These are phyloP conservation scores for Amphipoea oculea DNA, from an alignment of 2,888 invertebrate genomes.

Conservation along the genomic window DNA sequence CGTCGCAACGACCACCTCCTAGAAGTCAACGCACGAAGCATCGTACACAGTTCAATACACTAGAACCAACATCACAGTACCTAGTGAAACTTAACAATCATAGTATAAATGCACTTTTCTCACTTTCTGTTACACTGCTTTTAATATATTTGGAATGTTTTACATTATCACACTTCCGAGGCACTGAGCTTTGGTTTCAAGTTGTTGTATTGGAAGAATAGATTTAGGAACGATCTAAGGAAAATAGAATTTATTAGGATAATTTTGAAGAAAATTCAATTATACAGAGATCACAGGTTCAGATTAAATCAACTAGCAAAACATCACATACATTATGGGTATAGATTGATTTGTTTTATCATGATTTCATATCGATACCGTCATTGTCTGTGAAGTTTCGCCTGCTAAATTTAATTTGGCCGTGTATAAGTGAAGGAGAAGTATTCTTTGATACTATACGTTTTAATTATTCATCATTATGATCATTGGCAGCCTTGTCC, in stretches of 20 bases:
- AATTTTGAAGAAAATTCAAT: not conserved
- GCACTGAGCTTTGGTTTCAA: slow-evolving; percentile 52
- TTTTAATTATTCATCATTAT: not conserved
- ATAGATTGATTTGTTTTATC: not conserved
- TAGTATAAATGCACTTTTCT: slow-evolving; percentile 62
- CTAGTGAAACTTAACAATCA: slow-evolving; percentile 51
- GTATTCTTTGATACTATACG: not conserved
- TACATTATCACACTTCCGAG: slow-evolving; percentile 62
- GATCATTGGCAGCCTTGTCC: not conserved
- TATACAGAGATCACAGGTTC: not conserved
- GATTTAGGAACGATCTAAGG: slow-evolving; percentile 32
- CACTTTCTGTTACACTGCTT: slow-evolving; percentile 52
- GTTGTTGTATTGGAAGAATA: slow-evolving; percentile 16
- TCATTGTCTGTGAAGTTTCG: not conserved
- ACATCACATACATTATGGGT: not conserved
- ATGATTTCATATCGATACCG: not conserved
- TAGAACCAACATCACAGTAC: slow-evolving; percentile 60
- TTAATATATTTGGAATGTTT: slow-evolving; percentile 26
- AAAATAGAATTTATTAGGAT: not conserved
- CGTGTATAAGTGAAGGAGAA: too few species aligned
- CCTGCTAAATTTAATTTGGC: not conserved
- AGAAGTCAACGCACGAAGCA: slow-evolving; percentile 87
- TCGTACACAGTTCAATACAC: slow-evolving; percentile 72
- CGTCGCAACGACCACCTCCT: slow-evolving; percentile 88
- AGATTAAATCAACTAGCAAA: not conserved